phyloP scores from a whole-genome alignment of 2,888 invertebrate species.

The Andricus quercusramuli region DNA sequence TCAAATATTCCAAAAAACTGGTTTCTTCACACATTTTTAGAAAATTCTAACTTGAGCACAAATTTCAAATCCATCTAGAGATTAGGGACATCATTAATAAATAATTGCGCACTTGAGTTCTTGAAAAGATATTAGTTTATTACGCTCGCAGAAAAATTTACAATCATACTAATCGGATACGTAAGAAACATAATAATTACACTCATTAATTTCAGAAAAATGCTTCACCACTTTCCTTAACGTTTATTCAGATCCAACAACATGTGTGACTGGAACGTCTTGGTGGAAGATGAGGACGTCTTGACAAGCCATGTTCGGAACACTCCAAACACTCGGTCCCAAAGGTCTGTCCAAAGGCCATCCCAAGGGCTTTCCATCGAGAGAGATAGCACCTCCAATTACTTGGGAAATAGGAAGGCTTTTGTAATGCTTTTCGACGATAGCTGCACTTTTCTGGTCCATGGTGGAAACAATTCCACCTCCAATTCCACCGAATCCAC shows the following conservation, averaged over 20 bases:
- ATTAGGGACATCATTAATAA: not conserved
- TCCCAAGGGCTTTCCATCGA: slow-evolving; percentile 80
- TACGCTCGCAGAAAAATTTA: not conserved
- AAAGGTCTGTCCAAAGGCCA: slow-evolving; percentile 82
- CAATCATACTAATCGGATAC: not conserved
- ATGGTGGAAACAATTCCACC: slow-evolving; percentile 15
- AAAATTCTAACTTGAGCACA: no score
- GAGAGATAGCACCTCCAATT: slow-evolving; percentile 75
- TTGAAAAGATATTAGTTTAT: not conserved
- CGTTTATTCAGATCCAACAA: not conserved
- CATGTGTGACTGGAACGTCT: slow-evolving; percentile 58
- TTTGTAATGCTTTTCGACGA: slow-evolving; percentile 61
- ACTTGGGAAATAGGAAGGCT: slow-evolving; percentile 66
- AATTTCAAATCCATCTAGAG: not conserved
- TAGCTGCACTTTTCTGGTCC: not conserved
- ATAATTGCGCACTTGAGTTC: not conserved
- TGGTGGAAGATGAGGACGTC: slow-evolving; percentile 81
- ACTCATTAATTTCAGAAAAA: no score
- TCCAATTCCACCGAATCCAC: slow-evolving; percentile 26
- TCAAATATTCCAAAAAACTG: no score
- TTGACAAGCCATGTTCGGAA: slow-evolving; percentile 78
- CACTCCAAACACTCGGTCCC: slow-evolving; percentile 57
- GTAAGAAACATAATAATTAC: not conserved
- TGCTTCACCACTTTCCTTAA: not conserved
- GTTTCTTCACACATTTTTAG: no score